phyloP scores from a whole-genome alignment of 2,113 vertebrate species.

The Harpagus bidentatus region DNA sequence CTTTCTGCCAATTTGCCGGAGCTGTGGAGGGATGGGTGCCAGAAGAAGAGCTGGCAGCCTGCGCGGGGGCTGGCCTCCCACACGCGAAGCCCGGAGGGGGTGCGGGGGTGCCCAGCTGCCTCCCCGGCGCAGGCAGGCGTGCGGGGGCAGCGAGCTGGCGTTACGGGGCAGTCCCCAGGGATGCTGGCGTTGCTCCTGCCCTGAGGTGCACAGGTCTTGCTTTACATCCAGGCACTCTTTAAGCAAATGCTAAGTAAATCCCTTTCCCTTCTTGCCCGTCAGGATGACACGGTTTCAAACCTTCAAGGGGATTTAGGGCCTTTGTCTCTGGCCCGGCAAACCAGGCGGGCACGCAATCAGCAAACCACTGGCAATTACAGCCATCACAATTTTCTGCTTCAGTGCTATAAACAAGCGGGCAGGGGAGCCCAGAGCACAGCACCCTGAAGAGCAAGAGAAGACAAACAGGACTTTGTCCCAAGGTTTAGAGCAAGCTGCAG shows the following conservation, averaged over 20 bases:
- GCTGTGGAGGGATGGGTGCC: background rate
- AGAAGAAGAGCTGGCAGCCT: background rate
- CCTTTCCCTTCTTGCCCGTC: background rate
- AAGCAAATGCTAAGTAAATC: background rate
- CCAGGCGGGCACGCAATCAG: slow-evolving; percentile 66
- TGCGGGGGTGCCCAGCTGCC: background rate
- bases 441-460: slow-evolving; percentile 8
- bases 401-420: slow-evolving; percentile 67
- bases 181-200: background rate
- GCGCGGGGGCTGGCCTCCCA: fast-evolving
- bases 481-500: slow-evolving; percentile 67
- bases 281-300: background rate
- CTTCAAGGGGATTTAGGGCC: background rate
- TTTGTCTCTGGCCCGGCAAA: slow-evolving; percentile 3
- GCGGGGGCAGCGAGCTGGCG: fast-evolving
- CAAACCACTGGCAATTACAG: slow-evolving; percentile 55
- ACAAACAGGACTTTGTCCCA: slow-evolving; percentile 48
- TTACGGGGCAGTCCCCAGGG: background rate
- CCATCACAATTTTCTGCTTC: slow-evolving; percentile 63
- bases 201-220: background rate
- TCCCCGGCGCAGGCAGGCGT: background rate
- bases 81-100: background rate
- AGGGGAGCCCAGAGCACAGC: background rate
- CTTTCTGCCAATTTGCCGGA: background rate
- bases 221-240: background rate